Conservation (phyloP, 2,797 vertebrate genomes). For the Bradypodion ventrale region DNA sequence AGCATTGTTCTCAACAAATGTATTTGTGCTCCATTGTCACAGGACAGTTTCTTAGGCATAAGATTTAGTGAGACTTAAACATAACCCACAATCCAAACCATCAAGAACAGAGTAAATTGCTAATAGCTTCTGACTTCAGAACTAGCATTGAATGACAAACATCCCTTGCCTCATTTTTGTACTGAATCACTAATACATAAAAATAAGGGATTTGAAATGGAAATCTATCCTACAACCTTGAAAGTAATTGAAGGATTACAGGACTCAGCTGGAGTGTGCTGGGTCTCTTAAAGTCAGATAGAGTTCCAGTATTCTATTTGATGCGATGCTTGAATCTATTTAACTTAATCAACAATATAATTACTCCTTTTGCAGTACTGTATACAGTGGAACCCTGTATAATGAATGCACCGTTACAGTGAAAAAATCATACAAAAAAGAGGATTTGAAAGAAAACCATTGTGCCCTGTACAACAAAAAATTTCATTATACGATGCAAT, state of each 20-base stretch:
- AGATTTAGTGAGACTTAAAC: background rate
- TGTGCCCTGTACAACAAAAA: too few species aligned
- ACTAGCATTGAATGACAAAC: background rate
- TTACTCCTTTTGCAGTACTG: too few species aligned
- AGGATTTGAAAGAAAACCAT: too few species aligned
- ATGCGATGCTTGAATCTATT: too few species aligned
- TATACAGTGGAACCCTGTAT: too few species aligned
- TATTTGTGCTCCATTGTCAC: background rate
- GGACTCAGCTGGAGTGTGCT: too few species aligned
- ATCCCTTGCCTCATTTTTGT: background rate
- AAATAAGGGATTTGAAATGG: slow-evolving; percentile 3
- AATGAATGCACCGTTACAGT: too few species aligned
- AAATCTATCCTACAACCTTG: background rate
- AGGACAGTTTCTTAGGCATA: background rate
- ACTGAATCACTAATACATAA: background rate
- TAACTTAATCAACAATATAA: too few species aligned
- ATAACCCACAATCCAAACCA: background rate
- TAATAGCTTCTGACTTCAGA: background rate
- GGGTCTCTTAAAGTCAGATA: too few species aligned
- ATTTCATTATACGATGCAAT: too few species aligned
- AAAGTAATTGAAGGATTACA: background rate
- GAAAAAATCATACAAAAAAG: too few species aligned
- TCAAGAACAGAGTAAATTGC: background rate
- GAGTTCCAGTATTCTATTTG: too few species aligned
- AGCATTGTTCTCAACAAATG: background rate